Evolutionary conservation across 2,888 invertebrate species (phyloP), one percentile per base, ranked within the genome.

Genomic region (Allophyes oxyacanthae): DNA sequence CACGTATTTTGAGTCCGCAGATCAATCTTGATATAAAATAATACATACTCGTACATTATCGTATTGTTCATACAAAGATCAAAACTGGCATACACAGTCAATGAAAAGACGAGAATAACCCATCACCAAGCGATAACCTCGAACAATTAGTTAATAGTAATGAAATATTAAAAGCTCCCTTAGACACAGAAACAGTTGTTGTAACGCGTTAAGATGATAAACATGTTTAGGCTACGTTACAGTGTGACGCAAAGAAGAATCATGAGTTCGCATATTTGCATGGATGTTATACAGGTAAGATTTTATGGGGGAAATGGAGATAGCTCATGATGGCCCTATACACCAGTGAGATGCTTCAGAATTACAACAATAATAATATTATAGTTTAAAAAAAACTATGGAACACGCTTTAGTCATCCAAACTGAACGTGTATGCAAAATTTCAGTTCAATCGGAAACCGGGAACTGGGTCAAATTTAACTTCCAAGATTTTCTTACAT

Each of bases 151-250:
- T 61, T 72, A 70, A 67, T 67, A 64, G 63, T 38, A 43, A 20
- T 72, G 57, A 67, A 77, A 73, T 70, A 72, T 70, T 72, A 77
- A 77, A 74, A 72, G 74, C 77, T 77, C 72, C 75, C 64, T 75
- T 54, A 67, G 32, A 60, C 44, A 75, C 56, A 68, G 64, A 69
- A 72, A 78, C 70, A 59, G 64, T 69, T 67, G 56, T 64, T 49
- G 66, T 56, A 64, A 58, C 48, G 28, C 66, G 50, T 61, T 64
- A 52, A 45, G 45, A 52, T 52, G 44, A 41, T 13, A 44, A 46
- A 63, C 49, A 75, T 33, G 36, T 30, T 68, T 62, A 75, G 62
- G 53, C 62, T 68, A 68, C 49, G 64, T 20, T 64, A 15, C 2
- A 9, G 2, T 26, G 15, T 37, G 13, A 43, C 26, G 26, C 45